These are phyloP conservation scores for Sipha maydis DNA, from an alignment of 2,888 invertebrate genomes.

Conservation along the genomic window DNA sequence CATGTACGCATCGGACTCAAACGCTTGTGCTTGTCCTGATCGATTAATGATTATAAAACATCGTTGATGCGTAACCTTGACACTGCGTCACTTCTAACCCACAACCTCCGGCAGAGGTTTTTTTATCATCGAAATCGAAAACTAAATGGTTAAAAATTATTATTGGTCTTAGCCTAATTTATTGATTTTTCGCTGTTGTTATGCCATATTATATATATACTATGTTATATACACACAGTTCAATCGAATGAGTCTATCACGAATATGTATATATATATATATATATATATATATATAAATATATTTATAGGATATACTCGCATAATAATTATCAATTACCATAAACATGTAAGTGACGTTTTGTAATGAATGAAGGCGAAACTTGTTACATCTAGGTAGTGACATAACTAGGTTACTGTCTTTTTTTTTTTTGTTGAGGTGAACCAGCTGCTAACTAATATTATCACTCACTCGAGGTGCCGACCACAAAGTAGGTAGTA, in stretches of 20 bases:
- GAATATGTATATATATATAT: background rate
- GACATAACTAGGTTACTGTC: conserved; percentile 54
- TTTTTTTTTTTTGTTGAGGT: conserved; percentile 38
- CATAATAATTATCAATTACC: conserved; percentile 28
- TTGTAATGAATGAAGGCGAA: conserved; percentile 34
- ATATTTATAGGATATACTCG: too few relatives aligned
- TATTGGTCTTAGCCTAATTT: background rate
- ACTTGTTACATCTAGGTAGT: conserved; percentile 4
- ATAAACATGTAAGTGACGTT: conserved; percentile 34
- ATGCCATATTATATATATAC: background rate
- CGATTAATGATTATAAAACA: conserved; percentile 19
- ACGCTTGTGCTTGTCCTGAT: background rate
- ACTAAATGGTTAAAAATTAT: background rate
- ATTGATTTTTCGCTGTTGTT: background rate
- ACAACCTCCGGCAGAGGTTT: conserved; percentile 25
- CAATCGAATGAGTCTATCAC: background rate
- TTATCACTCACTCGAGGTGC: background rate
- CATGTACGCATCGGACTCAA: background rate
- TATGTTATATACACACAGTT: background rate
- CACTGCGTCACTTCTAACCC: conserved; percentile 51
- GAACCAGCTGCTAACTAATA: conserved; percentile 41
- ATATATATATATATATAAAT: background rate
- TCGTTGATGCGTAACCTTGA: conserved; percentile 8
- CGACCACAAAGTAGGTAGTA: background rate
- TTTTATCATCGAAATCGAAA: background rate